A percentile compares a stretch with the other conserved stretches of the same genome.
Conservation (phyloP, 2,888 invertebrate genomes). For the Xylota sylvarum region DNA sequence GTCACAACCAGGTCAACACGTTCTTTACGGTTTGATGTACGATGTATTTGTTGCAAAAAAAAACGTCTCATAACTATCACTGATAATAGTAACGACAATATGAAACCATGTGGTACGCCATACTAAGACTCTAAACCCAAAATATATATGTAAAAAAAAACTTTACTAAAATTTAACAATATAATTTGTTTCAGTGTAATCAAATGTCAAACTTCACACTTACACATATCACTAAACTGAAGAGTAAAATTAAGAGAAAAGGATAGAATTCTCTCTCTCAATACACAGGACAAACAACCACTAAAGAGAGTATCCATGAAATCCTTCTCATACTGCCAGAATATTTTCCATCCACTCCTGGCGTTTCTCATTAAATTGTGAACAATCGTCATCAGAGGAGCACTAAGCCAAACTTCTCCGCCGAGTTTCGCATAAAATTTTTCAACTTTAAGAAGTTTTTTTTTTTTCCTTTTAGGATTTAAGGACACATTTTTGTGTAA, state of each 20-base stretch:
- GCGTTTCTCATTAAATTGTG: constrained; percentile 51
- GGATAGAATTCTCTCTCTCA: constrained; percentile 9
- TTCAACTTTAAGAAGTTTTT: constrained; percentile 40
- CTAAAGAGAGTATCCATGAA: constrained; percentile 10
- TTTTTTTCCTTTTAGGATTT: constrained; percentile 47
- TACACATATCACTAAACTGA: not conserved
- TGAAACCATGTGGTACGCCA: too few species aligned
- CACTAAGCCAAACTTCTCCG: constrained; percentile 30
- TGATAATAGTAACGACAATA: too few species aligned
- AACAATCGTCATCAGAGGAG: constrained; percentile 63
- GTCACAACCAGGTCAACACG: too few species aligned
- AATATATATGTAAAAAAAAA: too few species aligned
- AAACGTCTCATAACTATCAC: too few species aligned
- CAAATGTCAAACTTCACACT: not conserved
- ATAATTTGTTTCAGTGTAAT: constrained; percentile 38
- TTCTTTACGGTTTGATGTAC: too few species aligned
- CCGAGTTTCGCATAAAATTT: constrained; percentile 29
- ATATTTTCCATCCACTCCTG: constrained; percentile 40
- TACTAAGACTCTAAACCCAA: too few species aligned
- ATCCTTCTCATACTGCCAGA: constrained; percentile 38
- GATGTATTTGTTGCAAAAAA: too few species aligned
- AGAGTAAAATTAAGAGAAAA: constrained; percentile 44
- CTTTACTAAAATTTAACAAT: not conserved
- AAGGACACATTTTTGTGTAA: constrained; percentile 50
- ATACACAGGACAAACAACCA: not conserved